Evolutionary conservation across 2,797 vertebrate species (phyloP), one percentile per base, ranked within the genome.

Genomic region (Salarias fasciatus): DNA sequence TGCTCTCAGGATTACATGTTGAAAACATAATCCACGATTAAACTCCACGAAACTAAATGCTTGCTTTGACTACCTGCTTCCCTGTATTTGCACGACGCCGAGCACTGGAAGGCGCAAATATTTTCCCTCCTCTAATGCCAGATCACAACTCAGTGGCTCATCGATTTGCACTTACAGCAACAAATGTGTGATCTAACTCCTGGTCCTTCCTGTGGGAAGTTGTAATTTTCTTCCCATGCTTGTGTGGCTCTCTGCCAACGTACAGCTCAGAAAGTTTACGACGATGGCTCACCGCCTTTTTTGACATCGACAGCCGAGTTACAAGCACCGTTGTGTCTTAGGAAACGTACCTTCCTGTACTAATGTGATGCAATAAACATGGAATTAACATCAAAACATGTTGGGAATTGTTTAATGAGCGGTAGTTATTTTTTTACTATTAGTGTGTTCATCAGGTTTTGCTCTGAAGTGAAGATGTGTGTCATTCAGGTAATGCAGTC

Each of bases 11-110:
- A 6, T 37, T 45, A 24, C 35, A 59, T 53, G 31, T 49, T 53
- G 11, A 44, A 54, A 49, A 15, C 2, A 6, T 36, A 15, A 63
- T 59, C n/a, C 14, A 24, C 15, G 65, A 48, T 51, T 33, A 42
- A 36, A 9, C 15, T 35, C 41, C 15, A n/a, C 44, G 4, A 42
- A 38, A 13, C n/a, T 41, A 12, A 15, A 58, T 18, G 49, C 7
- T 50, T 6, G 7, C 37, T 47, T 50, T 11, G 15, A 30, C 42
- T 36, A 41, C 8, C 45, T 47, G 28, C 11, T 11, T 12, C 28
- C 12, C 37, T 44, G 47, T 41, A 12, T 24, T 51, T 9, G n/a
- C 11, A 40, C 57, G 28, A 30, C 14, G 49, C 50, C 48, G 35
- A 37, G 35, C 41, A 44, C 18, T 24, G 36, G 33, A n/a, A 53